Evolutionary conservation across 1,140 invertebrate genomes (phyloP), one percentile per base, ranked within the genome.

Genomic region (Pseudomyrmex dendroicus): DNA sequence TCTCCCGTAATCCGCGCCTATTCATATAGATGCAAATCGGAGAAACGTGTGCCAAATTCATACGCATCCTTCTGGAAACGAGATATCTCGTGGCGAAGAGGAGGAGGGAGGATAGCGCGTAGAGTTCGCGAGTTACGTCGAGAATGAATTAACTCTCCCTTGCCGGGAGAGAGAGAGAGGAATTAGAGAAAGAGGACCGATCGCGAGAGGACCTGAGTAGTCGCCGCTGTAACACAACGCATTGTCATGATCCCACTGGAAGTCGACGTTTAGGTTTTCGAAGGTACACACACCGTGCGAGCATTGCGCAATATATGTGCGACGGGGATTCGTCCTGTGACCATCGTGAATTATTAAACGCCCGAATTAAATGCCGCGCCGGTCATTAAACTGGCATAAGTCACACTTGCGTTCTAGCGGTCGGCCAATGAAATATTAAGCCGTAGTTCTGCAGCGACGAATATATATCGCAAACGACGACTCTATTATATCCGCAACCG

Each of bases 31-130:
- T 89, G 89, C 89, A 87, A 89, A 89, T 89, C 85, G 83, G 83
- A 89, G 88, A 87, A 89, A 89, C 89, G 89, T 89, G 88, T 89
- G 87, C 88, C 88, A 89, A 89, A 89, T 89, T 87, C 89, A 86
- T 89, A 89, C 88, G 89, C 88, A 89, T 89, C 83, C 85, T 87
- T 90, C 86, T 84, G 80, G 88, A 87, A 87, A 87, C 85, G 83
- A 87, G 85, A 89, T 85, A 89, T 67, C 77, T 84, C 85, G 68
- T 25, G 87, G 56, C 35, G 35, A 0, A 52, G 76, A 82, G 80
- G 78, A 85, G 83, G 70, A 83, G 66, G 73, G 82, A 25, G 73
- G 78, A 83, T 78, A 72, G 62, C 35, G 35, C 35, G 35, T 35
- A 35, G 35, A 35, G 35, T 35, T 25, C 13, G 61, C 73, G 59